Percentiles rank a stretch among this genome's conserved stretches.
Conservation (phyloP, 2,113 vertebrate genomes). For the Chiloscyllium plagiosum region DNA sequence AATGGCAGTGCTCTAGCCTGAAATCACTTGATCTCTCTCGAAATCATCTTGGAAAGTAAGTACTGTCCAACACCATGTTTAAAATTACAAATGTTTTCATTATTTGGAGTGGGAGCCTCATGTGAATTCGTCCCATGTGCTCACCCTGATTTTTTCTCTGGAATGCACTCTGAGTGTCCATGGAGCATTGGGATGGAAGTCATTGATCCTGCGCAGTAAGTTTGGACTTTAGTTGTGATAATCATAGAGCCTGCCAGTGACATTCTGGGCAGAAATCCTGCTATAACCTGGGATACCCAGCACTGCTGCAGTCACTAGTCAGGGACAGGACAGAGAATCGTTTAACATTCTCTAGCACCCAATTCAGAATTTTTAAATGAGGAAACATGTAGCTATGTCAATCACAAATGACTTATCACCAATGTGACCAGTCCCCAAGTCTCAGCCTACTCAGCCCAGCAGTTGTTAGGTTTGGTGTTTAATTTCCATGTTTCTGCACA, state of each 20-base stretch:
- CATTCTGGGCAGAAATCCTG: neutral
- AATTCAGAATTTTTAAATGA: neutral
- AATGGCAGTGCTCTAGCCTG: conserved; percentile 80
- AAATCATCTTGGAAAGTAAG: conserved; percentile 90
- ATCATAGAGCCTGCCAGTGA: neutral
- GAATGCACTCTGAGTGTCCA: too few species aligned
- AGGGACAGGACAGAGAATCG: too few species aligned
- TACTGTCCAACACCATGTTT: conserved; percentile 37
- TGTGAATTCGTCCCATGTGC: too few species aligned
- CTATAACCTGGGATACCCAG: neutral
- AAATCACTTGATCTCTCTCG: conserved; percentile 85
- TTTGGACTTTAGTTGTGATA: neutral
- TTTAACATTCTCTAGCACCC: neutral
- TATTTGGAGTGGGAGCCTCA: neutral
- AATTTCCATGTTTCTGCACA: neutral
- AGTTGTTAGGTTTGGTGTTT: neutral
- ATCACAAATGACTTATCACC: neutral
- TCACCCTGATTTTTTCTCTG: neutral
- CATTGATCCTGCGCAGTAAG: neutral
- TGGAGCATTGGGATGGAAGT: neutral
- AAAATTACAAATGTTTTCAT: neutral
- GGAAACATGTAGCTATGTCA: neutral
- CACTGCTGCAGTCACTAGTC: too few species aligned
- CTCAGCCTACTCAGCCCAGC: neutral
- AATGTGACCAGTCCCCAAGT: neutral